Conservation (phyloP, 92 coral and sea anemone genomes). For the Siderastrea radians region DNA sequence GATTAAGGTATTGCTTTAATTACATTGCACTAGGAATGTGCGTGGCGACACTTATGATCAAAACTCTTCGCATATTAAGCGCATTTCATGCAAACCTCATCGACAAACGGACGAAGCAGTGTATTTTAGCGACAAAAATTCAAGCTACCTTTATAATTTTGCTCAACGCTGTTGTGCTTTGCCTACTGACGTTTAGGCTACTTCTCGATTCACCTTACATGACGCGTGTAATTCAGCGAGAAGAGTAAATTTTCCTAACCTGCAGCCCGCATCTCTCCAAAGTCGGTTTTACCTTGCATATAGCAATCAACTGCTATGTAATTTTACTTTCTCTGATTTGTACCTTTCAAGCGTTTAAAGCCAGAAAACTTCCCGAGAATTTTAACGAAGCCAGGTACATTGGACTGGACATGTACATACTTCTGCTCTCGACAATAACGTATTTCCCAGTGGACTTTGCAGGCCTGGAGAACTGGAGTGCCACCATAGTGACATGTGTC, state of each 20-base stretch:
- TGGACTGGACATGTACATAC: constrained; percentile 60
- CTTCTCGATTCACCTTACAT: constrained; percentile 13
- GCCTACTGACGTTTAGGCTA: constrained; percentile 7
- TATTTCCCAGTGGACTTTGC: constrained; percentile 46
- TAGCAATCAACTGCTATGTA: constrained; percentile 28
- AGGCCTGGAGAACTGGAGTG: constrained; percentile 8
- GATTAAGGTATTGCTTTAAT: constrained; percentile 52
- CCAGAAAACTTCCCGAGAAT: constrained; percentile 59
- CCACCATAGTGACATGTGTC: constrained; percentile 3
- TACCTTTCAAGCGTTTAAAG: constrained; percentile 57
- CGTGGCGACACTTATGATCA: constrained; percentile 65
- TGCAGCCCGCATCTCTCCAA: background rate
- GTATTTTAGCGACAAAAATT: constrained; percentile 34
- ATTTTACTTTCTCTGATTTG: constrained; percentile 35
- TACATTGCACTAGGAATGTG: constrained; percentile 54
- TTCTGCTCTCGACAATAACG: constrained; percentile 24
- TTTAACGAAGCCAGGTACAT: constrained; percentile 10
- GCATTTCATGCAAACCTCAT: constrained; percentile 65
- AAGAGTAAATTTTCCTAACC: background rate
- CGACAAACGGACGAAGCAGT: constrained; percentile 40
- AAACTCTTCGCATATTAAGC: constrained; percentile 71
- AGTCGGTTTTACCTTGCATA: constrained; percentile 33
- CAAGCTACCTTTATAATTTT: constrained; percentile 46
- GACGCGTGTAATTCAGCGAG: constrained; percentile 1
- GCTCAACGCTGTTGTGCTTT: constrained; percentile 35